Base-by-base conservation (phyloP, 2,113 vertebrate species). In the Gopherus flavomarginatus region DNA sequence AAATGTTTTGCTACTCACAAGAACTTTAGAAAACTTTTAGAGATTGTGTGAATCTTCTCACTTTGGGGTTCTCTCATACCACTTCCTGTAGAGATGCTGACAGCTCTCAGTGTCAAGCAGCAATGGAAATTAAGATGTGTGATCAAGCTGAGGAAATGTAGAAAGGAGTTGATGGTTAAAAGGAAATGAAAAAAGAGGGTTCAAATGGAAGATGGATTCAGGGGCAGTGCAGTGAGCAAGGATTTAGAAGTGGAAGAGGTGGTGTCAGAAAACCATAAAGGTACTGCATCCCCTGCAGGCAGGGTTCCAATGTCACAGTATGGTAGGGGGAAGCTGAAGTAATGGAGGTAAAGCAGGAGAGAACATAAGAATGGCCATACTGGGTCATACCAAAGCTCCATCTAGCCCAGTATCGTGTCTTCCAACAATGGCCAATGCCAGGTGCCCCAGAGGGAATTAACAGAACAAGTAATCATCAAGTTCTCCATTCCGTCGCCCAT, bases 1-100 rank as follows among this genome's bases (percentile, higher is more conserved):
- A 16, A 87, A 19, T 0, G 0, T 0, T 0, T 53, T 54, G 7
- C 3, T 52, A 52, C 52, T 52, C 52, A 52, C 52, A 52, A 21
- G 50, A 42, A 53, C 2, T 42, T 85, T 53, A 9, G 91, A 13
- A 38, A 1, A 11, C 0, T 78, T 86, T 94, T 83, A n/a, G 31
- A 21, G 79, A 19, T 12, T 5, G 0, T 5, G 6, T 5, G 0
- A 5, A 2, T 52, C 52, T 6, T 52, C 52, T 52, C 1, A 1
- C 4, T 38, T 77, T 26, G 24, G 13, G 8, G 26, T 81, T 83
- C 91, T 0, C 0, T 50, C 81, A 27, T 86, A 50, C 21, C 2
- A 22, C 35, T 86, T 84, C 81, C 1, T 0, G 1, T 7, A 27
- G 19, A 54, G 4, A 29, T n/a, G 22, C 11, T 42, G 21, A 26